Conservation (phyloP, 2,888 invertebrate species). For the Archips xylosteana region DNA sequence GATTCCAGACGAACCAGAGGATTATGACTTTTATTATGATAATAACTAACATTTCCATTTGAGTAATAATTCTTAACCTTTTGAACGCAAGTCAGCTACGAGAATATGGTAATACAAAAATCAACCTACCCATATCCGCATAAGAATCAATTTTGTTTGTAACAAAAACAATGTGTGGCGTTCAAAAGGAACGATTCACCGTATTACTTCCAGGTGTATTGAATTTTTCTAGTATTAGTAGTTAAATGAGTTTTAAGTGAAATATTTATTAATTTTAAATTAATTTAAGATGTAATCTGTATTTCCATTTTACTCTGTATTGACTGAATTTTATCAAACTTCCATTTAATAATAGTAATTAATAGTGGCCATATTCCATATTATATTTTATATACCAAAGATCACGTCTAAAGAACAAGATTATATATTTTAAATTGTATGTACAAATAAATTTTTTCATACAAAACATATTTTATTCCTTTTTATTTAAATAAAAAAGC, state of each 20-base stretch:
- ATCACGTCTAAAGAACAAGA: conserved; percentile 75
- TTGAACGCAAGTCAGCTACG: too few species aligned
- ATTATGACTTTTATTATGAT: conserved; percentile 95
- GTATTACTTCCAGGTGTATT: conserved; percentile 41
- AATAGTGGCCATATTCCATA: conserved; percentile 73
- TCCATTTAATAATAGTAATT: conserved; percentile 67
- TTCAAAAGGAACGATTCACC: conserved; percentile 1
- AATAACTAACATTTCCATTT: conserved; percentile 79
- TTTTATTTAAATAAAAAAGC: not conserved
- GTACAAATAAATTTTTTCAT: conserved; percentile 68
- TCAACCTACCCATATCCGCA: too few species aligned
- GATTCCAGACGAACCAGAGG: conserved; percentile 96
- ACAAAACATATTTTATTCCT: conserved; percentile 25
- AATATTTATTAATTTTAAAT: conserved; percentile 42
- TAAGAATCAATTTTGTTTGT: too few species aligned
- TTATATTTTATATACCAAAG: conserved; percentile 81
- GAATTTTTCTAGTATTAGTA: conserved; percentile 40
- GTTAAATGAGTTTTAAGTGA: conserved; percentile 41
- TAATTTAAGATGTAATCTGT: conserved; percentile 51
- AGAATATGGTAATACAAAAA: too few species aligned
- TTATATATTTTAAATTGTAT: conserved; percentile 66
- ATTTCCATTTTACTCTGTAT: conserved; percentile 57
- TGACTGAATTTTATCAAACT: conserved; percentile 66
- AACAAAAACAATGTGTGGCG: too few species aligned
- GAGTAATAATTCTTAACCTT: not conserved